Evolutionary conservation across 1,140 invertebrate genomes (phyloP), one percentile per base, ranked within the genome.

Genomic region (Drosophila chauvacae): DNA sequence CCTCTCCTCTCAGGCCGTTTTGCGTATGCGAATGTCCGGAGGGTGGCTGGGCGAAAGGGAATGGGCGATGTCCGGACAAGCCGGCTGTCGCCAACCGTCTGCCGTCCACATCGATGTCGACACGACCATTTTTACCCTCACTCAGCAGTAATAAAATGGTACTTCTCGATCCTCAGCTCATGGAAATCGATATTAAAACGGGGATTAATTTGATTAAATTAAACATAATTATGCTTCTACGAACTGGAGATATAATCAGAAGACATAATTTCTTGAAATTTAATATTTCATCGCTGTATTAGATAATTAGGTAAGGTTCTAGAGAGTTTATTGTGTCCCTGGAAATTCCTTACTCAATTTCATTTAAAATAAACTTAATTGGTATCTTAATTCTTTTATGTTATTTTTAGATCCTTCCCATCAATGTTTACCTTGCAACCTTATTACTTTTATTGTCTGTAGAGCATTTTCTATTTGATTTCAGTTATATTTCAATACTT

Each of bases 61-160:
- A 71, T 62, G 58, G 61, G 75, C 37, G 51, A 71, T 72, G 58
- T 45, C 26, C 66, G 44, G 56, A 55, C 55, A 35, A 59, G 50
- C 50, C 20, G 51, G 50, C 59, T 53, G 76, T 59, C 50, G 53
- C 48, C 59, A 65, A n/a, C 23, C 59, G 50, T 68, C 80, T 56
- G 77, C 47, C 58, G 45, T 51, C 23, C 60, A 74, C 55, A 73
- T 66, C 71, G 44, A 56, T 77, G 62, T 65, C 59, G 80, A 88
- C 80, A 61, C 69, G 71, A 73, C 73, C 62, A 68, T 75, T 65
- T 77, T 84, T 65, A 51, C 47, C 62, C 47, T 56, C 48, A 18
- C 33, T 50, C 20, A 33, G 44, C 13, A 18, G 39, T 23, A 55
- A 68, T 68, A 30, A 59, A 71, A 69, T 39, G 18, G 26, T n/a